Base-by-base conservation (phyloP, 1,140 invertebrate genomes). In the Steinernema khuongi region DNA sequence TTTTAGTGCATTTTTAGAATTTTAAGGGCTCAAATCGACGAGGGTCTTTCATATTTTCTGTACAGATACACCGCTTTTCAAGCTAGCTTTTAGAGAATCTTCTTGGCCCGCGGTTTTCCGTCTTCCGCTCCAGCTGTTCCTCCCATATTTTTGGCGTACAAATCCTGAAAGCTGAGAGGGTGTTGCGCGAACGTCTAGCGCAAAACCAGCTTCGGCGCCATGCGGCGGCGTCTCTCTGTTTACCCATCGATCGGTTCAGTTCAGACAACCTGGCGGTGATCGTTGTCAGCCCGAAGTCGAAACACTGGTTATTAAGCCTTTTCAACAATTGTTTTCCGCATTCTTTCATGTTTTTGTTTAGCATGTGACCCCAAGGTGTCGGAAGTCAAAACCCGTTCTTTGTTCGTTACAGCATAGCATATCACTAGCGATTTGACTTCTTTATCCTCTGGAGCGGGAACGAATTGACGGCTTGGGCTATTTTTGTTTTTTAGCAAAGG, bases 161-260 rank as follows among this genome's bases (percentile, higher is more conserved):
- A 7, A 11, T n/a, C 7, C 36, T 41, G 36, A 7, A 11, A 7
- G 7, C 7, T n/a, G 36, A 41, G 7, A 11, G 7, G n/a, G 36
- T 7, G 7, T 41, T 7, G n/a, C 7, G 7, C n/a, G 36, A 41
- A 41, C n/a, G 36, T n/a, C 7, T n/a, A 41, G 36, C n/a, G 14
- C 50, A 7, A 60, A 60, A 60, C 50, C 50, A 60, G 50, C 50
- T 60, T 41, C n/a, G n/a, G n/a, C 36, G 36, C 36, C n/a, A 11
- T 60, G 50, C 50, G 19, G 50, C 50, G 22, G 7, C 7, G 50
- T 60, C 50, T 11, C 7, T 60, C 26, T 60, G 50, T 60, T 60
- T 60, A 22, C 50, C 14, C 26, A 60, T 60, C 50, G 50, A 60
- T 60, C 19, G 50, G 14, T 26, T 14, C 22, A n/a, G 7, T n/a